Percentiles rank a stretch among this genome's conserved stretches.
Evolutionary conservation across 1,140 invertebrate genomes (phyloP).

Genomic region (Micrasema longulum): DNA sequence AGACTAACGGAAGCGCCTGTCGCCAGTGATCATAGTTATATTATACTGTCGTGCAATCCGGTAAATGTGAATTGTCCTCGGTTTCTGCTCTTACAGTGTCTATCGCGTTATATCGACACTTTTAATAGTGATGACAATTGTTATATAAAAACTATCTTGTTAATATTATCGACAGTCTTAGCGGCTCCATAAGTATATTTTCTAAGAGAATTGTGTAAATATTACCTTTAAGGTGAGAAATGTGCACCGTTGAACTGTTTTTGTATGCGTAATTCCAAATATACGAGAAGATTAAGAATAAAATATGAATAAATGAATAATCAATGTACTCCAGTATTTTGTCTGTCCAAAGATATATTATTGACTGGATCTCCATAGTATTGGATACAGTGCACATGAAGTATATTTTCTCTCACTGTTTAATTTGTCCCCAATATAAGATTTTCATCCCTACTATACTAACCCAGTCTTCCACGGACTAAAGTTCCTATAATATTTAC

Average conservation of each 20-base stretch:
- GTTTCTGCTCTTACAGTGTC: conserved; percentile 23
- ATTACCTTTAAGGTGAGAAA: conserved; percentile 13
- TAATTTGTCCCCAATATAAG: conserved; percentile 30
- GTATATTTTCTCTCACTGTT: conserved; percentile 25
- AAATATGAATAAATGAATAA: background rate
- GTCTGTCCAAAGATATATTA: conserved; percentile 53
- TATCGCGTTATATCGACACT: background rate
- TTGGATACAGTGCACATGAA: conserved; percentile 44
- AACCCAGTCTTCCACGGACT: conserved; percentile 56
- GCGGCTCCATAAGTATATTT: background rate
- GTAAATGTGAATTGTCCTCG: conserved; percentile 26
- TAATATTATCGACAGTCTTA: conserved; percentile 9
- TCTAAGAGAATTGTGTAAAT: conserved; percentile 31
- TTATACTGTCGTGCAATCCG: conserved; percentile 43
- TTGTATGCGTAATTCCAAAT: conserved; percentile 37
- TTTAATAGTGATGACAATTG: conserved; percentile 15
- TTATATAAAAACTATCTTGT: conserved; percentile 35
- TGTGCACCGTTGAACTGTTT: conserved; percentile 28
- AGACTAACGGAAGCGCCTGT: conserved; percentile 40
- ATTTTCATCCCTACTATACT: conserved; percentile 47
- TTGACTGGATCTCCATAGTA: conserved; percentile 52
- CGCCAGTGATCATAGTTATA: conserved; percentile 9
- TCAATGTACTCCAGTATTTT: conserved; percentile 51
- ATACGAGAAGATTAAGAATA: conserved; percentile 32
- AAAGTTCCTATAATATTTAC: conserved; percentile 55